Percentiles rank a stretch among this genome's conserved stretches.
Evolutionary conservation across 2,888 invertebrate genomes (phyloP).

Genomic region (Biston betularia): DNA sequence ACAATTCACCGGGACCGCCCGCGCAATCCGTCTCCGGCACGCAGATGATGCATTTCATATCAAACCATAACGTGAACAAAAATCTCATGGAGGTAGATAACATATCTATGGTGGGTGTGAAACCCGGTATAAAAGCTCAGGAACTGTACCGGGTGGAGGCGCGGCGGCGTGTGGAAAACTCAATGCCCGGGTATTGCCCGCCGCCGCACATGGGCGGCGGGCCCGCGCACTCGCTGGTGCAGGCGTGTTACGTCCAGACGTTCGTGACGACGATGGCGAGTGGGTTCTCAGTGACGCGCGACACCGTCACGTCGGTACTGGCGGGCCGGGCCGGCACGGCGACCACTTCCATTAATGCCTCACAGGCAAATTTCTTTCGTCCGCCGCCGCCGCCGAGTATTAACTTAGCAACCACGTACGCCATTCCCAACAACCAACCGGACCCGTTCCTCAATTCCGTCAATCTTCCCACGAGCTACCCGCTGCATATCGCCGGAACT

Average conservation of each 20-base stretch:
- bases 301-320: conserved; percentile 93
- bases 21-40: conserved; percentile 70
- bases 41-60: conserved; percentile 84
- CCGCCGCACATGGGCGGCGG: conserved; percentile 81
- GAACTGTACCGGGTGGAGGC: conserved; percentile 64
- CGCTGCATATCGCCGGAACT: conserved; percentile 78
- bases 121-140: conserved; percentile 66
- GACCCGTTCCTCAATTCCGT: conserved; percentile 81
- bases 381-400: conserved; percentile 77
- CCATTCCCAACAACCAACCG: conserved; percentile 79
- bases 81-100: conserved; percentile 83
- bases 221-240: conserved; percentile 75
- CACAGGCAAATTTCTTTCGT: conserved; percentile 77
- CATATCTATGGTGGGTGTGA: conserved; percentile 83
- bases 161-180: conserved; percentile 68
- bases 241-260: conserved; percentile 78
- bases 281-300: conserved; percentile 91
- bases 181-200: conserved; percentile 81
- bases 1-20: conserved; percentile 76
- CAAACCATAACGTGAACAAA: conserved; percentile 81
- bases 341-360: conserved; percentile 90
- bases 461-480: conserved; percentile 78
- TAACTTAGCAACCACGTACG: conserved; percentile 76
- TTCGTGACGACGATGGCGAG: conserved; percentile 87
- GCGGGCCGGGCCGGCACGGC: conserved; percentile 92